phyloP scores from a whole-genome alignment of 2,797 vertebrate genomes.

The Lithobates pipiens region DNA sequence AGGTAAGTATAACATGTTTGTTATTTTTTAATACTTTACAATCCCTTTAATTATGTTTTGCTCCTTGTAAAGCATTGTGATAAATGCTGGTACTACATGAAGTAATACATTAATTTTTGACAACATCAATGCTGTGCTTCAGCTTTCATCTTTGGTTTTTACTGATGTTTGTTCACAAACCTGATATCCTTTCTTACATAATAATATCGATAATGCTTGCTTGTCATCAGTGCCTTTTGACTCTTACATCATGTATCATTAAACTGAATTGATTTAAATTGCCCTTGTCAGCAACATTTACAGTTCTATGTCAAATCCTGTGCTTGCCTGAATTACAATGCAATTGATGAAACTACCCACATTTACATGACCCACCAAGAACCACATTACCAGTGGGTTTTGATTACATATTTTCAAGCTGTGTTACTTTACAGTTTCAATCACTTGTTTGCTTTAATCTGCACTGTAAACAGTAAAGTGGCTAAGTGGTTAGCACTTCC shows the following conservation, averaged over 20 bases:
- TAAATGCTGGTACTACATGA: not conserved
- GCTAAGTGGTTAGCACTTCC: too few species aligned
- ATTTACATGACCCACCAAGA: constrained; percentile 6
- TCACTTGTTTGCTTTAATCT: not conserved
- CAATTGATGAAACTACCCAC: not conserved
- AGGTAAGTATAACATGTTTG: too few species aligned
- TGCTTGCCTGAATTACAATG: not conserved
- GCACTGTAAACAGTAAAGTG: not conserved
- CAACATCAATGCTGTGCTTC: not conserved
- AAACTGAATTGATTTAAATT: not conserved
- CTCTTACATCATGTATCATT: not conserved
- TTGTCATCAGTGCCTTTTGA: not conserved
- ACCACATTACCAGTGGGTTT: not conserved
- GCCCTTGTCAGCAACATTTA: not conserved
- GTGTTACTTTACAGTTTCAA: not conserved
- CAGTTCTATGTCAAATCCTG: not conserved
- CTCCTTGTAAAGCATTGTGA: not conserved
- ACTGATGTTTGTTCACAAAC: not conserved
- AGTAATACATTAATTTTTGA: not conserved
- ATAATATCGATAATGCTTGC: not conserved
- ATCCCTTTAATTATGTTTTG: not conserved
- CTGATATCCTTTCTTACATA: not conserved
- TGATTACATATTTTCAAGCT: constrained; percentile 11
- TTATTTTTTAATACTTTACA: too few species aligned
- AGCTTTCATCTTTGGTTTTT: not conserved